Conservation (phyloP, 2,888 invertebrate genomes). For the Nyleta sp. region DNA sequence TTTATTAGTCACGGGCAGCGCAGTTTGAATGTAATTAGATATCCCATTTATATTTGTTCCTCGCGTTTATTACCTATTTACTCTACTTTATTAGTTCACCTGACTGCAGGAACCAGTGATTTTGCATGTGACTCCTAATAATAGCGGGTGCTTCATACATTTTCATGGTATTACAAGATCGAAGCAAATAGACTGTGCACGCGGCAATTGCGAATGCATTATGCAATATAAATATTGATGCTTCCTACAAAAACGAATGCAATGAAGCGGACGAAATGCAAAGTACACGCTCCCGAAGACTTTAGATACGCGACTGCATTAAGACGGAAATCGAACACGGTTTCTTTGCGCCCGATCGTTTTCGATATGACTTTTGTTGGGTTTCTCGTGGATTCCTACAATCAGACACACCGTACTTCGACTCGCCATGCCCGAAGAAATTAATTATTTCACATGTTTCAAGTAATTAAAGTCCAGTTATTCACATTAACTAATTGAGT, state of each 20-base stretch:
- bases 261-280: constrained; percentile 76
- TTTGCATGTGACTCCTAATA: constrained; percentile 80
- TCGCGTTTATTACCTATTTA: constrained; percentile 69
- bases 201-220: constrained; percentile 82
- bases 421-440: too few relatives aligned
- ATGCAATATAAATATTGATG: constrained; percentile 83
- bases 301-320: constrained; percentile 26
- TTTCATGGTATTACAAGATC: constrained; percentile 82
- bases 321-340: constrained; percentile 25
- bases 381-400: too few relatives aligned
- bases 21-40: constrained; percentile 40
- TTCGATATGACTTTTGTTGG: background rate
- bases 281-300: constrained; percentile 73
- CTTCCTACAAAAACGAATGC: constrained; percentile 80
- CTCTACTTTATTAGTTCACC: constrained; percentile 74
- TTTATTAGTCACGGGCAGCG: constrained; percentile 22
- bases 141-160: constrained; percentile 81
- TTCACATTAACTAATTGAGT: too few relatives aligned
- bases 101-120: constrained; percentile 70
- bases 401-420: too few relatives aligned
- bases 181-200: constrained; percentile 82
- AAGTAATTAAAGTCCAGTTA: too few relatives aligned
- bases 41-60: constrained; percentile 49
- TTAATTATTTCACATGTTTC: too few relatives aligned
- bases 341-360: background rate